Evolutionary conservation across 2,113 vertebrate species (phyloP).

Genomic region (Rattus norvegicus): DNA sequence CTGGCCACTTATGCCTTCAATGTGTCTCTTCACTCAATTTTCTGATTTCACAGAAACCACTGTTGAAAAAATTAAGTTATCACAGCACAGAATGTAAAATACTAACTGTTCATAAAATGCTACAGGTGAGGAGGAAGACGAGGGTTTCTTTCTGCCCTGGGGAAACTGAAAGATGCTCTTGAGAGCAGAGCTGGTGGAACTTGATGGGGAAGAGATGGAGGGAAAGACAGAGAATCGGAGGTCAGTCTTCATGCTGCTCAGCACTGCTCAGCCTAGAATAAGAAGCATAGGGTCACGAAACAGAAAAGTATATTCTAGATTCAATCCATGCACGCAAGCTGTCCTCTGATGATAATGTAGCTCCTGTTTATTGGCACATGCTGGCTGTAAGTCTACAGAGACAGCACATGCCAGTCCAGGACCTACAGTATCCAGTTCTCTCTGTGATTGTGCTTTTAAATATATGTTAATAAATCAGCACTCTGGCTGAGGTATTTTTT

Average conservation of each 20-base stretch:
- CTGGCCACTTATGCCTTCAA: background rate
- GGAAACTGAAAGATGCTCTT: background rate
- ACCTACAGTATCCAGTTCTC: background rate
- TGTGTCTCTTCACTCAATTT: background rate
- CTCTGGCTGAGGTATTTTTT: conserved; percentile 40
- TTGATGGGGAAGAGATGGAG: background rate
- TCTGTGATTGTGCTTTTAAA: conserved; percentile 42
- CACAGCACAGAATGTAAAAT: conserved; percentile 1
- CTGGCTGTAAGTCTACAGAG: conserved; percentile 15
- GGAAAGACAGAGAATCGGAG: background rate
- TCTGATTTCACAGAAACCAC: background rate
- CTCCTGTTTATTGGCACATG: conserved; percentile 10
- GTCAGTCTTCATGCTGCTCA: background rate
- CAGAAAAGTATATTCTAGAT: conserved; percentile 39
- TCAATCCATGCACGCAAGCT: conserved; percentile 67
- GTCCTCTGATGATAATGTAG: conserved; percentile 64
- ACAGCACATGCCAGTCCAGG: conserved; percentile 54
- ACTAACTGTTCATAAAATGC: background rate
- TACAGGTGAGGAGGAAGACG: background rate
- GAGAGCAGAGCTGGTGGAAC: background rate
- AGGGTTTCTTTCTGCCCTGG: background rate
- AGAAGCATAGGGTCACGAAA: conserved; percentile 42
- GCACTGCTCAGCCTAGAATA: background rate
- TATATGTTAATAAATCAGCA: conserved; percentile 62
- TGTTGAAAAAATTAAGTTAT: background rate